Conservation (phyloP, 2,113 vertebrate genomes). For the Pandion haliaetus region DNA sequence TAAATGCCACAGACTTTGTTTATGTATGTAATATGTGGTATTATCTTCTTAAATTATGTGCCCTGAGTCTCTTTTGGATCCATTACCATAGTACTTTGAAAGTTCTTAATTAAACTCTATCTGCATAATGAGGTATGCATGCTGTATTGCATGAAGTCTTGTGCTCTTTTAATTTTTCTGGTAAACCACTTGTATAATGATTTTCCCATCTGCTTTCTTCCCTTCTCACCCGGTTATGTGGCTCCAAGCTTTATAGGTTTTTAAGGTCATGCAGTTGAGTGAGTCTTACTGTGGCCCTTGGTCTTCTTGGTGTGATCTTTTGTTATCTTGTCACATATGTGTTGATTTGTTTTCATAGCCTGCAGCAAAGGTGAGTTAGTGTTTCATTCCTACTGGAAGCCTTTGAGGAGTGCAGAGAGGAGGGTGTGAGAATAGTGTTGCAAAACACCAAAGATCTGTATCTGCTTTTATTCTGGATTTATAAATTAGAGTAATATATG, state of each 20-base stretch:
- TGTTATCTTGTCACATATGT: neutral
- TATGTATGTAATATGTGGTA: neutral
- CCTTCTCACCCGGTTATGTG: neutral
- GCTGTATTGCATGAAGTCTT: neutral
- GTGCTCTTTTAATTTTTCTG: neutral
- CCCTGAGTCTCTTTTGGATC: slow-evolving; percentile 14
- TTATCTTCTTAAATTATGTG: neutral
- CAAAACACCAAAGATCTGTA: neutral
- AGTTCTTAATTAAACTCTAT: slow-evolving; percentile 1
- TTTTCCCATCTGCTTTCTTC: neutral
- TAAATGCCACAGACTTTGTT: slow-evolving; percentile 1
- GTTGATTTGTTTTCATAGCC: neutral
- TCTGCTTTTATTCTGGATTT: neutral
- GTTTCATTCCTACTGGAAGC: neutral
- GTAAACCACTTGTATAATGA: neutral
- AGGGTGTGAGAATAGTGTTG: neutral
- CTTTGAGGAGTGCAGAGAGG: neutral
- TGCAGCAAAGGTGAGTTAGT: neutral
- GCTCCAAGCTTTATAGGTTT: neutral
- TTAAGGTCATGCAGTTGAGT: neutral
- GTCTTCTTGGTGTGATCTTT: neutral
- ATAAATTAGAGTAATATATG: neutral
- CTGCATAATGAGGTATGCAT: slow-evolving; percentile 5
- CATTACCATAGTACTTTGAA: neutral
- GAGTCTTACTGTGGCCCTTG: neutral